These are phyloP conservation scores for Aphyosemion australe DNA, from an alignment of 2,113 vertebrate genomes.

Conservation along the genomic window DNA sequence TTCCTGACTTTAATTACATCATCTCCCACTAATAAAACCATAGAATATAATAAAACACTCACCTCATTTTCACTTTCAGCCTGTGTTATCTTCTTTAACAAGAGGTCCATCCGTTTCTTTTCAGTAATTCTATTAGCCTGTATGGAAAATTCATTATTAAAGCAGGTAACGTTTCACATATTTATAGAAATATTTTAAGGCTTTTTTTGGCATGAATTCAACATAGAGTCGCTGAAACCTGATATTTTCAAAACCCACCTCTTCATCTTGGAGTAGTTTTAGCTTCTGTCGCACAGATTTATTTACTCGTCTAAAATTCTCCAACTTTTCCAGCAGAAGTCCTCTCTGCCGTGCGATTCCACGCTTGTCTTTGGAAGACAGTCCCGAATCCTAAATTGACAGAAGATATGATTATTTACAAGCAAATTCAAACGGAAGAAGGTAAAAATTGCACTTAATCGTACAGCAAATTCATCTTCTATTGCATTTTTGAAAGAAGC, in stretches of 20 bases:
- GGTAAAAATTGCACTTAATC: slow-evolving; percentile 25
- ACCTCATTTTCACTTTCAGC: slow-evolving; percentile 82
- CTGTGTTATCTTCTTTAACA: slow-evolving; percentile 78
- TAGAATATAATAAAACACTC: slow-evolving; percentile 41
- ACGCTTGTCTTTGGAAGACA: slow-evolving; percentile 59
- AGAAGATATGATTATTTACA: slow-evolving; percentile 17
- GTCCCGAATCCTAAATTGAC: slow-evolving; percentile 66
- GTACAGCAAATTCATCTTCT: slow-evolving; percentile 72
- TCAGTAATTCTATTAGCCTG: slow-evolving; percentile 54
- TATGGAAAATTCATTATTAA: not conserved
- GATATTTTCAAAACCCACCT: slow-evolving; percentile 67
- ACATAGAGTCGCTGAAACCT: too few species aligned
- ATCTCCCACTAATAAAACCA: not conserved
- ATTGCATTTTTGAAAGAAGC: slow-evolving; percentile 79
- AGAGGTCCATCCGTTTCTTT: slow-evolving; percentile 57
- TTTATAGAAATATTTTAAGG: not conserved
- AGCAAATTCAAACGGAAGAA: not conserved
- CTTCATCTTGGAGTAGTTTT: slow-evolving; percentile 67
- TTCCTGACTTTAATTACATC: not conserved
- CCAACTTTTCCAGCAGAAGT: slow-evolving; percentile 81
- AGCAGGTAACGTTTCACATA: not conserved
- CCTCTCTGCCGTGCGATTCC: slow-evolving; percentile 75
- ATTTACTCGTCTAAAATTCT: slow-evolving; percentile 77
- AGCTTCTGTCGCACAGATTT: slow-evolving; percentile 77
- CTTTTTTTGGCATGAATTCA: too few species aligned